Evolutionary conservation across 2,888 invertebrate species (phyloP), one percentile per base, ranked within the genome.

Genomic region (Ormyrus nitidulus): DNA sequence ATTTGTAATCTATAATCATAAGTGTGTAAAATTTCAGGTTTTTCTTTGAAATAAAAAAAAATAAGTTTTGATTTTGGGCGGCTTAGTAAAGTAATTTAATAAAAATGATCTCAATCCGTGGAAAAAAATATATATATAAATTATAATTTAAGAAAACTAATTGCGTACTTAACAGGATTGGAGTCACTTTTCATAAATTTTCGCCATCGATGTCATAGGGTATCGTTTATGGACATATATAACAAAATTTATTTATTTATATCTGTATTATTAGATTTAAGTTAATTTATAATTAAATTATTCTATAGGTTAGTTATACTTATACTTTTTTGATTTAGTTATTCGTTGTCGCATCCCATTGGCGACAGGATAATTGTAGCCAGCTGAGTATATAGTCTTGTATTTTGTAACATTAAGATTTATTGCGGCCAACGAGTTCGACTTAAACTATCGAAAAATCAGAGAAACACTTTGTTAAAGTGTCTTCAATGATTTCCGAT

Each of bases 31-130:
- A 34, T 34, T 34, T 34, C 34, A 34, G 2, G 34, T 34, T 34
- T 34, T 34, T 34, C 34, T 34, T 4, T 34, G 34, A 34, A 34
- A 34, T 34, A 34, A 34, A 34, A 34, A 34, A 68, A 68, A 62
- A 10, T 5, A 56, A 56, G 53, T 59, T 79, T 58, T 53, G 13
- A 51, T 75, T 81, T 68, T 68, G 66, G 75, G 65, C 68, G 59
- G 77, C 80, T 46, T 75, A 82, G 82, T 82, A 82, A 19, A 82
- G 80, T 75, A 77, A 68, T 58, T 34, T 34, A 34, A 34, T 34
- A 34, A 34, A 34, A 34, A 34, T 73, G 82, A 82, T 82, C 82
- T 82, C 82, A 77, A 75, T 80, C 71, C 80, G 75, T 82, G 82
- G 51, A 61, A 70, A 19, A 48, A 77, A 49, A 69, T 48, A 34